Evolutionary conservation across 1,140 invertebrate genomes (phyloP).

Genomic region (Cotesia vestalis): DNA sequence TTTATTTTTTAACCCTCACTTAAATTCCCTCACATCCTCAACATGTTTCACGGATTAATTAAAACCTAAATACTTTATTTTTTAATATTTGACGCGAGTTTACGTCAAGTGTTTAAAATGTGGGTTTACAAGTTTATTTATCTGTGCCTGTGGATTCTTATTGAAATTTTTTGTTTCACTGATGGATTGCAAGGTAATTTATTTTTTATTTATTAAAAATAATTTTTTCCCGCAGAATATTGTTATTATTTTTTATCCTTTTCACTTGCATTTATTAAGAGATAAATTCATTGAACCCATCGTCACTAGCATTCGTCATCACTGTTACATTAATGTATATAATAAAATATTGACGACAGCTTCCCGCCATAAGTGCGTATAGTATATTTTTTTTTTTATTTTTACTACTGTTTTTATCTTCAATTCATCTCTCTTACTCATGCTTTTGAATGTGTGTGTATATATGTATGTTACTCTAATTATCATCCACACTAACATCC

Average conservation of each 20-base stretch:
- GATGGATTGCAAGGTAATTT: constrained; percentile 1
- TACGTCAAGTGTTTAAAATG: not conserved
- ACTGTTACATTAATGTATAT: constrained; percentile 32
- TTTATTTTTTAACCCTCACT: too few species aligned
- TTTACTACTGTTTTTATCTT: constrained; percentile 26
- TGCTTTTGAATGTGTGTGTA: too few species aligned
- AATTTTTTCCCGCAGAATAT: not conserved
- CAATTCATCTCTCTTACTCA: not conserved
- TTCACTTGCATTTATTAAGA: too few species aligned
- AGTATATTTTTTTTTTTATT: constrained; percentile 4
- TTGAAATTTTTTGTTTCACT: not conserved
- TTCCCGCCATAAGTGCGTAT: constrained; percentile 51
- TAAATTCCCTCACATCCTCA: too few species aligned
- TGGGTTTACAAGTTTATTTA: constrained; percentile 19
- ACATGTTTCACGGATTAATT: not conserved
- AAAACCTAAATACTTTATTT: not conserved
- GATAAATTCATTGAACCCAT: constrained; percentile 48
- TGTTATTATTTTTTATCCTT: too few species aligned
- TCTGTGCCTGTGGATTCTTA: not conserved
- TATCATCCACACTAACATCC: not conserved
- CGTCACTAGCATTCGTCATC: constrained; percentile 43
- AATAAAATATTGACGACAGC: constrained; percentile 52
- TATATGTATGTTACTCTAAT: not conserved
- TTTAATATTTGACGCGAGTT: not conserved
- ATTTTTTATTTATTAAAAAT: not conserved